phyloP scores from a whole-genome alignment of 2,113 vertebrate genomes.

The Ptyas mucosa region DNA sequence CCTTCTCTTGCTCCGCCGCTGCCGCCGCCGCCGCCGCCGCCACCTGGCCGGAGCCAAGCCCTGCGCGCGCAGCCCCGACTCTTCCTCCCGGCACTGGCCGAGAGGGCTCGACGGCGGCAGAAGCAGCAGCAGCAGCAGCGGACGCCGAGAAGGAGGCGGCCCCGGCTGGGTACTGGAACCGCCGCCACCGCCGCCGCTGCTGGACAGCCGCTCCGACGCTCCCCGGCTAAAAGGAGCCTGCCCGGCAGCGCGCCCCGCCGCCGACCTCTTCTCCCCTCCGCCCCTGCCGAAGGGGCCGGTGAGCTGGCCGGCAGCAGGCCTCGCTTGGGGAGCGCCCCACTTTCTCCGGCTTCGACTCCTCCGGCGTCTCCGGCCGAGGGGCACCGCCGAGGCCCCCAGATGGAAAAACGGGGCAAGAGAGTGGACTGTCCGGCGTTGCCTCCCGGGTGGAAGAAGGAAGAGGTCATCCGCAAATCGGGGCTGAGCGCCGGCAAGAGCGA shows the following conservation, averaged over 20 bases:
- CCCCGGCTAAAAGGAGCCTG: neutral
- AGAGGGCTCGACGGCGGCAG: constrained; percentile 13
- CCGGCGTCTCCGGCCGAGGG: neutral
- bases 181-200: too few species aligned
- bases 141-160: too few species aligned
- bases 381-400: constrained; percentile 28
- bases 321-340: neutral
- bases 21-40: neutral
- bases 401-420: constrained; percentile 76
- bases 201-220: neutral
- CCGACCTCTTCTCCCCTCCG: neutral
- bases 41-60: neutral
- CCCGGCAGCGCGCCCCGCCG: constrained; percentile 38
- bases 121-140: neutral
- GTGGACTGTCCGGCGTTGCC: constrained; percentile 81
- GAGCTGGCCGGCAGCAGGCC: neutral
- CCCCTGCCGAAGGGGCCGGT: neutral
- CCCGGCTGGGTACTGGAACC: neutral
- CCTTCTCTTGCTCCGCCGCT: neutral
- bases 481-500: constrained; percentile 85
- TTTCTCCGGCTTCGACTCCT: neutral
- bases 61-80: constrained; percentile 23
- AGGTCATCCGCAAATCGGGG: constrained; percentile 85
- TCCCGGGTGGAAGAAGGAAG: constrained; percentile 85
- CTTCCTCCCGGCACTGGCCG: neutral